phyloP scores from a whole-genome alignment of 2,797 vertebrate species.

The Monodelphis domestica region DNA sequence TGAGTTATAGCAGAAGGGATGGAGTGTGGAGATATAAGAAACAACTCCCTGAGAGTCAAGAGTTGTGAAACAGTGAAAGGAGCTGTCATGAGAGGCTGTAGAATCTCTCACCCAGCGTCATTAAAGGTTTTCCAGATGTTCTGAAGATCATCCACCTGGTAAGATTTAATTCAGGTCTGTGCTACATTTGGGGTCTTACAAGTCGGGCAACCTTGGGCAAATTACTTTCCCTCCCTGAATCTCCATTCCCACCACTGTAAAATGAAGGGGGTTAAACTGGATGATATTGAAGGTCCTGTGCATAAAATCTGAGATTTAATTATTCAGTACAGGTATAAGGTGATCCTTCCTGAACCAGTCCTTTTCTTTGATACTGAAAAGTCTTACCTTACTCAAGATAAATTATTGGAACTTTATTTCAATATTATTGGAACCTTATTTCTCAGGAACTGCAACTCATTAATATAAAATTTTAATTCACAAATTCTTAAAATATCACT shows the following conservation, averaged over 20 bases:
- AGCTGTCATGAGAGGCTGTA: background rate
- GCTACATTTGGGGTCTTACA: background rate
- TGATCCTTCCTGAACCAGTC: background rate
- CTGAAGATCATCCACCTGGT: background rate
- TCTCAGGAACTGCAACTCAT: background rate
- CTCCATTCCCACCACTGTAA: background rate
- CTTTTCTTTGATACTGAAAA: background rate
- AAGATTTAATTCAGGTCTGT: background rate
- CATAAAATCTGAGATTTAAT: too few species aligned
- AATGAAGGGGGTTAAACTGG: background rate
- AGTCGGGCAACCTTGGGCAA: background rate
- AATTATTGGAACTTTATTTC: too few species aligned
- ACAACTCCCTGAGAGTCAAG: background rate
- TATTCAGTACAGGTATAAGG: background rate
- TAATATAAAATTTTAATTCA: too few species aligned
- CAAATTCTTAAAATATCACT: background rate
- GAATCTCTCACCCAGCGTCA: background rate
- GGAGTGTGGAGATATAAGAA: background rate
- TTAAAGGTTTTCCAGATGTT: background rate
- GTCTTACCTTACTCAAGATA: background rate
- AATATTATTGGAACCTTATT: background rate
- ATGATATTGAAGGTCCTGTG: background rate
- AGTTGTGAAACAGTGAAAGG: background rate
- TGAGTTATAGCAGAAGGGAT: background rate
- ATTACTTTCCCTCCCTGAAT: background rate